Conservation (phyloP, 1,140 invertebrate genomes). For the Microvelia longipes region DNA sequence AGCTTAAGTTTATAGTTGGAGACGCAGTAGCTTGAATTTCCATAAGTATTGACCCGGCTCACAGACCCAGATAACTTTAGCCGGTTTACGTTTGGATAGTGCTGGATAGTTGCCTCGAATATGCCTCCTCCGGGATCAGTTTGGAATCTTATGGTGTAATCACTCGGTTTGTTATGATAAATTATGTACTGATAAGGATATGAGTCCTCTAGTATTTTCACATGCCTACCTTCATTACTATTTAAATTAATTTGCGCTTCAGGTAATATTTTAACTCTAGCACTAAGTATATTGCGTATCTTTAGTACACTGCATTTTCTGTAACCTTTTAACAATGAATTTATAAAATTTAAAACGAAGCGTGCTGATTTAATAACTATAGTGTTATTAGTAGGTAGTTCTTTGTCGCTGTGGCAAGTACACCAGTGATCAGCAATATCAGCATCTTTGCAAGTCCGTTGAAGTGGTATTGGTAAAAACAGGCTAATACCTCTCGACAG, state of each 20-base stretch:
- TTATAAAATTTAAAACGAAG: constrained; percentile 44
- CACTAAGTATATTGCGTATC: constrained; percentile 11
- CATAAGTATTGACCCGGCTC: constrained; percentile 61
- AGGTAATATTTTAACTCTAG: constrained; percentile 13
- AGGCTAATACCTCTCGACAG: constrained; percentile 46
- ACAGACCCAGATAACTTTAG: constrained; percentile 41
- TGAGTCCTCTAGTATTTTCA: no score
- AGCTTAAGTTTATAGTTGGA: constrained; percentile 55
- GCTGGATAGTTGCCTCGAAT: constrained; percentile 35
- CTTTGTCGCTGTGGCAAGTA: constrained; percentile 49
- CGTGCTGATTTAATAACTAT: constrained; percentile 34
- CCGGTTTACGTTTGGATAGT: background rate
- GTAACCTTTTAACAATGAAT: constrained; percentile 40
- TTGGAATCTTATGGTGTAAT: constrained; percentile 18
- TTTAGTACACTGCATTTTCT: constrained; percentile 34
- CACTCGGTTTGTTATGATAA: background rate
- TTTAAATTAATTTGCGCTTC: constrained; percentile 6
- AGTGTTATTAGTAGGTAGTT: constrained; percentile 34
- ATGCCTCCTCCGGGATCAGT: constrained; percentile 18
- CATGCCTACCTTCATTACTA: background rate
- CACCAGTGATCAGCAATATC: constrained; percentile 69
- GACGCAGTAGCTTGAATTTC: constrained; percentile 57
- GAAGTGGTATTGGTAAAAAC: constrained; percentile 50
- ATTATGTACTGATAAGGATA: no score
- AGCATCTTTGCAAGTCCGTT: constrained; percentile 56